phyloP scores from a whole-genome alignment of 2,888 invertebrate species.

The Tiliacea aurago region DNA sequence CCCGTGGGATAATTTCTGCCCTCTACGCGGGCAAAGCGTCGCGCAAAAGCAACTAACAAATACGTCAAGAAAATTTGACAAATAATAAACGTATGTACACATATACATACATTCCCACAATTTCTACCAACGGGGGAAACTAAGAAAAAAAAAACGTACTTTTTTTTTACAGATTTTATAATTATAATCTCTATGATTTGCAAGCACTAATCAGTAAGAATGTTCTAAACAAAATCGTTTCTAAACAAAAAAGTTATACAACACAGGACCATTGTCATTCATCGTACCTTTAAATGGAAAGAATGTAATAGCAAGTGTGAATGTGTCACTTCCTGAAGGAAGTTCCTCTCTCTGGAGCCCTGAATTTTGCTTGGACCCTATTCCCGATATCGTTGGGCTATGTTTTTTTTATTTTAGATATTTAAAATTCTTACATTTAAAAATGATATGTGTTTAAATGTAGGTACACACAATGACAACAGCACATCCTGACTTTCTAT shows the following conservation, averaged over 20 bases:
- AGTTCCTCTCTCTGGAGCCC: no score
- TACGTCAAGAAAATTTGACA: no score
- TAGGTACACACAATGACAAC: not conserved
- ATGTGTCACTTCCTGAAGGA: not conserved
- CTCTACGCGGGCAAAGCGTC: no score
- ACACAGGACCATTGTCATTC: constrained; percentile 2
- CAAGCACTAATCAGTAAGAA: not conserved
- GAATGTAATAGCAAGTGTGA: not conserved
- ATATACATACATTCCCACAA: no score
- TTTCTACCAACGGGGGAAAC: not conserved
- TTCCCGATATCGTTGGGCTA: not conserved
- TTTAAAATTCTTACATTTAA: not conserved
- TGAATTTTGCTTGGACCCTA: not conserved
- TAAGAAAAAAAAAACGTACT: not conserved
- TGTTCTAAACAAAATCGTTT: no score
- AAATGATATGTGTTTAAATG: not conserved
- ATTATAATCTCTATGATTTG: not conserved
- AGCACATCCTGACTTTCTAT: not conserved
- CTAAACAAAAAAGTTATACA: not conserved
- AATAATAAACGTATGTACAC: no score
- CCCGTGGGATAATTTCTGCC: no score
- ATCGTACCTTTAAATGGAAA: not conserved
- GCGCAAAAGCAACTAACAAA: no score
- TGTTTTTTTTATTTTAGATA: not conserved
- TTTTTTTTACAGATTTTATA: no score